A percentile compares a stretch with the other conserved stretches of the same genome.
These are phyloP conservation scores for Coleophora flavipennella DNA, from an alignment of 2,888 invertebrate species.

Conservation along the genomic window DNA sequence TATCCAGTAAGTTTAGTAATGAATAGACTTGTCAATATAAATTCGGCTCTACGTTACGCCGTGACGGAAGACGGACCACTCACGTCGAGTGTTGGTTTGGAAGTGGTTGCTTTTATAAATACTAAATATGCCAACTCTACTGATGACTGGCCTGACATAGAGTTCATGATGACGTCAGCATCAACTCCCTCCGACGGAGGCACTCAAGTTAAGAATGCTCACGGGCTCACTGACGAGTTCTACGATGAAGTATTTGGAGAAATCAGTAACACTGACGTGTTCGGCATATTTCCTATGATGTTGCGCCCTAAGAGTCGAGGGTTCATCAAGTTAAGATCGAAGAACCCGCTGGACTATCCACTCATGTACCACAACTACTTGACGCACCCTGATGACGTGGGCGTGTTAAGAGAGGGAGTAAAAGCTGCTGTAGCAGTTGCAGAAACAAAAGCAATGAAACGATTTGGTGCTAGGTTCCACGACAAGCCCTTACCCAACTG, in stretches of 20 bases:
- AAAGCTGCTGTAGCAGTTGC: constrained; percentile 88
- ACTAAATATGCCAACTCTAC: constrained; percentile 90
- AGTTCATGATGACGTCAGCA: constrained; percentile 90
- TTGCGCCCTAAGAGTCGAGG: constrained; percentile 91
- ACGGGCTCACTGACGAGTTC: constrained; percentile 86
- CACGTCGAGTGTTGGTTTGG: constrained; percentile 89
- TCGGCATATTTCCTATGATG: constrained; percentile 91
- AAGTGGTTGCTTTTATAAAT: constrained; percentile 89
- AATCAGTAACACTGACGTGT: constrained; percentile 82
- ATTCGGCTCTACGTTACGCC: constrained; percentile 87
- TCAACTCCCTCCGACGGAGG: constrained; percentile 90
- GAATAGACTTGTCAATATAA: constrained; percentile 85
- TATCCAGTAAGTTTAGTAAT: constrained; percentile 85
- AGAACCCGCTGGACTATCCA: constrained; percentile 85
- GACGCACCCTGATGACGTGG: constrained; percentile 87
- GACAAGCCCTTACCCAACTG: constrained; percentile 85
- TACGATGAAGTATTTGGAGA: constrained; percentile 82
- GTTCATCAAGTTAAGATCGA: constrained; percentile 79
- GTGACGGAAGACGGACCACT: constrained; percentile 89
- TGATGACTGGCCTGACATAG: constrained; percentile 94
- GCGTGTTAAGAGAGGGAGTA: constrained; percentile 87
- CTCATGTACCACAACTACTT: constrained; percentile 93
- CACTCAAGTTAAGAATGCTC: constrained; percentile 83
- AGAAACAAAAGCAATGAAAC: constrained; percentile 82
- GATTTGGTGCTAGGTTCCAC: constrained; percentile 85